A percentile compares a stretch with the other conserved stretches of the same genome.
Evolutionary conservation across 1,140 invertebrate species (phyloP).

Genomic region (Drosophila burlai): DNA sequence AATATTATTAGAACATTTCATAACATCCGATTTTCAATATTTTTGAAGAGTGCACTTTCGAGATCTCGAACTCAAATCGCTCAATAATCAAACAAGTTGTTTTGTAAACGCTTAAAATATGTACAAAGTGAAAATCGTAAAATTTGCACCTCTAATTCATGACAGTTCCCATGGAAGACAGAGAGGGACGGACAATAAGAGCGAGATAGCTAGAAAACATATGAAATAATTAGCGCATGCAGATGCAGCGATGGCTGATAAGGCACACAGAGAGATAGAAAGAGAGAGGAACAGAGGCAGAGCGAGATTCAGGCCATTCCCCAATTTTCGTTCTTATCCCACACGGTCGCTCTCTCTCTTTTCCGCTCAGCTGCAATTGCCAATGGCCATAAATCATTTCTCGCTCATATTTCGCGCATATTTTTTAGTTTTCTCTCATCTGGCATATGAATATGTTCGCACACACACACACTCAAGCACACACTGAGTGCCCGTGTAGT

Average conservation of each 20-base stretch:
- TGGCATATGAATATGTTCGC: constrained; percentile 56
- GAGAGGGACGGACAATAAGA: constrained; percentile 3
- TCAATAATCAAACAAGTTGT: constrained; percentile 81
- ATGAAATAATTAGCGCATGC: constrained; percentile 80
- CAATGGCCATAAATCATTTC: constrained; percentile 79
- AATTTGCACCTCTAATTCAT: constrained; percentile 50
- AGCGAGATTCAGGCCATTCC: constrained; percentile 31
- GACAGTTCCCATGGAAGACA: constrained; percentile 11
- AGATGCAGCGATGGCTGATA: constrained; percentile 68
- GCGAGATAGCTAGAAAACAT: constrained; percentile 48
- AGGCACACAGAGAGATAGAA: constrained; percentile 17
- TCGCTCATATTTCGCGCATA: constrained; percentile 73
- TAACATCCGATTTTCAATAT: background rate
- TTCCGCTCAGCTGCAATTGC: constrained; percentile 35
- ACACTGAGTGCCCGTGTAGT: constrained; percentile 1
- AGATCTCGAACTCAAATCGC: constrained; percentile 38
- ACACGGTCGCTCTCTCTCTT: constrained; percentile 17
- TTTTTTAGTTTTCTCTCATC: constrained; percentile 72
- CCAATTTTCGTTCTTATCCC: constrained; percentile 30
- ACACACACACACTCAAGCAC: constrained; percentile 9
- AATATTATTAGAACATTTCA: no score
- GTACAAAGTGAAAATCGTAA: constrained; percentile 41
- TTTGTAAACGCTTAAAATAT: constrained; percentile 54
- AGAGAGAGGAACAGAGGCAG: background rate
- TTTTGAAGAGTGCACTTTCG: background rate